Base-by-base conservation (phyloP, 2,888 invertebrate genomes). In the Yponomeuta evonymella region DNA sequence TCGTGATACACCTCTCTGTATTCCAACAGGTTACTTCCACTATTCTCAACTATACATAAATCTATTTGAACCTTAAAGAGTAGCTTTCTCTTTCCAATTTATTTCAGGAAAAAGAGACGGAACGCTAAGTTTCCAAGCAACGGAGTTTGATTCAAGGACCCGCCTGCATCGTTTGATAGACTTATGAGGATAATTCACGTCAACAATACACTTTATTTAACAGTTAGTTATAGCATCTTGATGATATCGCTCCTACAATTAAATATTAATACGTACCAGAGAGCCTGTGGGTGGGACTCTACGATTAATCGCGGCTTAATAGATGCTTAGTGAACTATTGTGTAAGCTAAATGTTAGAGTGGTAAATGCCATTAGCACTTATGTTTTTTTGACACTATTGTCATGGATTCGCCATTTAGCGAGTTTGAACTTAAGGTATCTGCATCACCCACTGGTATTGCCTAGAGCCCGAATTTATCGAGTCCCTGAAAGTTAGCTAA, bases 201-300 rank as follows among this genome's bases (percentile, higher is more conserved):
- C 91, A 89, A 88, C 90, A 89, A 89, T 89, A 88, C 87, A 87
- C 81, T 89, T 89, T 90, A 91, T 90, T 23, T 89, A 90, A 88
- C 87, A 86, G 89, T 90, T 89, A 89, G 85, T 89, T 88, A 90
- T 87, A 85, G 81, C 77, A 76, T 75, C 81, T 83, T 85, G 89
- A 89, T 90, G 85, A 89, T 90, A 91, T 92, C 90, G 85, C 84
- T 82, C 84, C 86, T 85, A 90, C 89, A 90, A 90, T 91, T 90
- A 90, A 90, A 90, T 90, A 89, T 89, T 89, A 90, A 90, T 90
- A 87, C 81, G 86, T 82, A 85, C 83, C 87, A 80, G 83, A 83
- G 80, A 82, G 83, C 79, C 80, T 82, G 85, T 85, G 82, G 86
- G 86, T 85, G 86, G 78, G 73, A 72, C 72, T 15, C 23, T 75